Evolutionary conservation across 2,113 vertebrate species (phyloP), one percentile per base, ranked within the genome.

Genomic region (Trinectes maculatus): DNA sequence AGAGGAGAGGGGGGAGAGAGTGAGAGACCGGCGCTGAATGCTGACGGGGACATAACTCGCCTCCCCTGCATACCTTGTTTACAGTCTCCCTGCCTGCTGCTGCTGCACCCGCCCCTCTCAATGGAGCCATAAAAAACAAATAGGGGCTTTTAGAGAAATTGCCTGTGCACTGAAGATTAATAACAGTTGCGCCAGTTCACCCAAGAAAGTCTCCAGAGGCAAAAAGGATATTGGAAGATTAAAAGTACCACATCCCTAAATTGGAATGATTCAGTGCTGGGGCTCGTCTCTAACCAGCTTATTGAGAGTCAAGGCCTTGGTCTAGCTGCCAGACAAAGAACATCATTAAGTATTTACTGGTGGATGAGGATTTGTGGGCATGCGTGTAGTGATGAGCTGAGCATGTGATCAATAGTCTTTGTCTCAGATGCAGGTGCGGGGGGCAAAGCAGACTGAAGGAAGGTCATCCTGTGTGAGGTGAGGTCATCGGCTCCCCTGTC

Each of bases 81-180:
- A 92, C 89, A 87, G 89, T 88, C 87, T 76, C 64, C 74, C 74
- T 79, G 75, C 59, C 71, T 72, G 74, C 82, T 64, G 74, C 82
- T 64, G 72, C 88, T 74, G 52, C 82, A 73, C 77, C 74, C 60
- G 59, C 58, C 77, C 51, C 85, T 83, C 89, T 92, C 92, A 79
- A 81, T 80, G 85, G 91, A 90, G 90, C 86, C 85, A 89, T 92
- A 91, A 93, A 92, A 92, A 92, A 88, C 91, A 92, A 91, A 91
- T 90, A 85, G 83, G 83, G 83, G 89, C 91, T 93, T 92, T 92
- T 92, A 92, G 90, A 93, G 90, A 91, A 92, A 93, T 92, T 92
- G 91, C 91, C 87, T 90, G 85, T 77, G 87, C 87, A 70, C 84
- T 68, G 82, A 91, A 91, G 93, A 93, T 93, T 92, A 92, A 93